Base-by-base conservation (phyloP, 2,888 invertebrate genomes). In the Cetonia aurata region DNA sequence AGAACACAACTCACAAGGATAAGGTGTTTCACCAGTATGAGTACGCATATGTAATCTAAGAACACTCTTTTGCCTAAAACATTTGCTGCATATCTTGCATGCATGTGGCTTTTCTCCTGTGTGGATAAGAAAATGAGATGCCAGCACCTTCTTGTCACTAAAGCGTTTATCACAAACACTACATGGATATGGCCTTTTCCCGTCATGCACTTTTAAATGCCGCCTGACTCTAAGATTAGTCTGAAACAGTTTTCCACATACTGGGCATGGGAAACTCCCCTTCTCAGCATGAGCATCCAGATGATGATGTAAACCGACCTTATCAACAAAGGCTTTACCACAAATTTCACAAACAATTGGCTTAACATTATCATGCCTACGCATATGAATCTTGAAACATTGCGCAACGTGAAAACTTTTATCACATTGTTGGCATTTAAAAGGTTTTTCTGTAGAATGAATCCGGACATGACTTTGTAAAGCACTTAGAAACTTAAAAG, bases 21-120 rank as follows among this genome's bases (percentile, higher is more conserved):
- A 68, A 10, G 57, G 68, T 0, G 46, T 68, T 33, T 56, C 56
- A 0, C 48, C 46, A 8, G 57, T 56, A 33, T 67, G 67, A 12
- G 12, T 46, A 6, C 57, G 31, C 67, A 67, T 67, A 57, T 67
- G 67, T 1, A 13, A 6, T n/a, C 10, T 15, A 33, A 56, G 13
- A 13, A 10, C 13, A 6, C 15, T 15, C 3, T 6, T 3, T 17
- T 17, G 46, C 15, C 57, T 48, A 46, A 67, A 56, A 12, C 13
- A 6, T 41, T 65, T 65, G 31, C 6, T 31, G 33, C 67, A 67
- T 44, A 56, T 25, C 13, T 67, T 13, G 13, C 67, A 67, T 8
- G 33, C 19, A 12, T 33, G 57, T 3, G 67, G 67, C 9, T 46
- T 67, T n/a, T 56, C 48, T 4, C 56, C 57, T 17, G 55, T 56